Evolutionary conservation across 2,797 vertebrate species (phyloP).

Genomic region (Bovichtus variegatus): DNA sequence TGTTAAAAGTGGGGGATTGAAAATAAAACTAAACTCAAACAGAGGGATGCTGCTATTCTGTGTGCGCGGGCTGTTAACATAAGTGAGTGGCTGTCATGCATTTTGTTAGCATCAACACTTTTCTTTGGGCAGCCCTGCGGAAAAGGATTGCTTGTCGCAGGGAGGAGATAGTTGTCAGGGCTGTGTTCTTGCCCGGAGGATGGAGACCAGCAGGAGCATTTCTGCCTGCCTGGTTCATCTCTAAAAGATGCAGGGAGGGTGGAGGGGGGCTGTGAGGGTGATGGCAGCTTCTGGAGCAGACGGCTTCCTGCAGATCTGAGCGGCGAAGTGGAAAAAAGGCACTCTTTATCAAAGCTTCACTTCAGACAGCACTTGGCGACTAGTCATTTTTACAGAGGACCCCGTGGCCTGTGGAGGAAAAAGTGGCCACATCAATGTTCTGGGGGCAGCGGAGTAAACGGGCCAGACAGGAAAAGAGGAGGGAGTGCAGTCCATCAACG

Average conservation of each 20-base stretch:
- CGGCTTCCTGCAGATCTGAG: constrained; percentile 72
- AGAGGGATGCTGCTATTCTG: constrained; percentile 50
- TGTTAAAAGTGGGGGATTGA: constrained; percentile 71
- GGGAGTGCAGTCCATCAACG: constrained; percentile 48
- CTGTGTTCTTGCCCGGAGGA: constrained; percentile 57
- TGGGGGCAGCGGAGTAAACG: constrained; percentile 56
- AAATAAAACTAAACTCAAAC: constrained; percentile 73
- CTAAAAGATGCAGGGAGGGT: constrained; percentile 48
- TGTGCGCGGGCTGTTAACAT: constrained; percentile 71
- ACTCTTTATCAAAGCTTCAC: constrained; percentile 73
- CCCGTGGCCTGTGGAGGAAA: constrained; percentile 43
- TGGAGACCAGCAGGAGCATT: constrained; percentile 55
- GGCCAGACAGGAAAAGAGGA: constrained; percentile 15
- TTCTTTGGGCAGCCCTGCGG: constrained; percentile 72
- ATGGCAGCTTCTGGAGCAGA: constrained; percentile 44
- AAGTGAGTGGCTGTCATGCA: constrained; percentile 80
- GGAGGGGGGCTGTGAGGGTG: background rate
- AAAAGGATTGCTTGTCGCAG: constrained; percentile 75
- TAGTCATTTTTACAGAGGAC: constrained; percentile 63
- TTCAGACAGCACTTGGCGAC: constrained; percentile 69
- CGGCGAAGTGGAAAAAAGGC: constrained; percentile 69
- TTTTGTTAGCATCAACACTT: constrained; percentile 85
- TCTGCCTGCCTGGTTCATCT: constrained; percentile 70
- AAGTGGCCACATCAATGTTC: constrained; percentile 58
- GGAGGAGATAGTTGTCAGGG: constrained; percentile 78